phyloP scores from a whole-genome alignment of 2,888 invertebrate species.

The Isoperla grammatica region DNA sequence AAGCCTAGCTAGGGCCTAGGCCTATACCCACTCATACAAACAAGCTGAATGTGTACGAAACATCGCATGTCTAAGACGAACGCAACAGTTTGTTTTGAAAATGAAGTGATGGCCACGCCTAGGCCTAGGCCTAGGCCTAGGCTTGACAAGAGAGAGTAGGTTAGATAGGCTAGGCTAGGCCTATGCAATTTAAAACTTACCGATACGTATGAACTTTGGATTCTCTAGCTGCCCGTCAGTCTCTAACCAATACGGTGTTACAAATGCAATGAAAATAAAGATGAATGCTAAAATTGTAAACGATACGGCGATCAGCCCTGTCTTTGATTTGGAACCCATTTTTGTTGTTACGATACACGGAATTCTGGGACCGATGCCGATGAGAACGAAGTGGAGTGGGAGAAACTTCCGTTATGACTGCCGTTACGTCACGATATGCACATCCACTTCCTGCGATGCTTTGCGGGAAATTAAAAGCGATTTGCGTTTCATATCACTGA shows the following conservation, averaged over 20 bases:
- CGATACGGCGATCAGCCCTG: conserved; percentile 58
- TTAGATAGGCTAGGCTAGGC: background rate
- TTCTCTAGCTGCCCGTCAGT: conserved; percentile 69
- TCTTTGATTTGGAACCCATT: conserved; percentile 54
- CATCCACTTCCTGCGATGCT: too few species aligned
- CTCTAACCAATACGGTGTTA: conserved; percentile 83
- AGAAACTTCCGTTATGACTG: too few species aligned
- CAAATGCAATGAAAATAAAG: conserved; percentile 73
- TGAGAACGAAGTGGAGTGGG: too few species aligned
- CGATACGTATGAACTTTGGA: conserved; percentile 75
- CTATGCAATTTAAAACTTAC: conserved; percentile 46
- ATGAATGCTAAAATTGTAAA: conserved; percentile 61
- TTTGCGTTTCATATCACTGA: background rate
- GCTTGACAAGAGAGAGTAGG: background rate
- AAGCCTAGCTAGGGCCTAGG: too few species aligned
- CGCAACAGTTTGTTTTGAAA: too few species aligned
- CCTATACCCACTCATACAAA: too few species aligned
- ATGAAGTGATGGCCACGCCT: too few species aligned
- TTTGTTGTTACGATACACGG: conserved; percentile 17
- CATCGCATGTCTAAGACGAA: too few species aligned
- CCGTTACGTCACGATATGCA: too few species aligned
- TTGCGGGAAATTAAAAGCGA: background rate
- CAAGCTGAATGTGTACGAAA: too few species aligned
- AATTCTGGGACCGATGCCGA: background rate
- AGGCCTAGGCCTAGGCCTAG: background rate